phyloP scores from a whole-genome alignment of 2,113 vertebrate genomes.

The Mungos mungo region DNA sequence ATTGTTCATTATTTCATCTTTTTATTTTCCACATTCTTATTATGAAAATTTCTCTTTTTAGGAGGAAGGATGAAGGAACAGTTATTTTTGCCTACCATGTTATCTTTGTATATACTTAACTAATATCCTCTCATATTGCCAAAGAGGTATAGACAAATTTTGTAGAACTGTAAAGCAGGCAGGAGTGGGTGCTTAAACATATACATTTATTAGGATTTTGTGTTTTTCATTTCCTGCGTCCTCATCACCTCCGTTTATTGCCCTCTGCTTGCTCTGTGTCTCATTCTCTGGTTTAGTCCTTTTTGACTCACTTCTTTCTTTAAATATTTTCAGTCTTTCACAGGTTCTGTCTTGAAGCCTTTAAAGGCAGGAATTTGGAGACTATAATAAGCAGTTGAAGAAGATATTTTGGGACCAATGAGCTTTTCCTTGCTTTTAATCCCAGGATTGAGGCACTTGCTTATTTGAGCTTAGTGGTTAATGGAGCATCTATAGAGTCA shows the following conservation, averaged over 20 bases:
- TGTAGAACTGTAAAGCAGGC: not conserved
- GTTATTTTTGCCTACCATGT: not conserved
- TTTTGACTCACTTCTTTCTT: constrained; percentile 11
- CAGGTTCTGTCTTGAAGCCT: not conserved
- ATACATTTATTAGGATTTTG: not conserved
- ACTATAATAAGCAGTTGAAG: constrained; percentile 1
- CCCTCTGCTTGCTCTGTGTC: not conserved
- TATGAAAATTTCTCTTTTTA: not conserved
- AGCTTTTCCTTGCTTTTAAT: constrained; percentile 1
- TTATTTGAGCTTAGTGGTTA: not conserved
- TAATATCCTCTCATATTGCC: not conserved
- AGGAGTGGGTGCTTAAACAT: not conserved
- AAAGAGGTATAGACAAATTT: not conserved
- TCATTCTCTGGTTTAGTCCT: not conserved
- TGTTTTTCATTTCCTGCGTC: not conserved
- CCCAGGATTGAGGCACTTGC: not conserved
- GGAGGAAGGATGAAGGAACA: not conserved
- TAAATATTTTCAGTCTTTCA: not conserved
- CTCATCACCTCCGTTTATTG: not conserved
- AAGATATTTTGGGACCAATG: not conserved
- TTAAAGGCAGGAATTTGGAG: not conserved
- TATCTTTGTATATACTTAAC: not conserved
- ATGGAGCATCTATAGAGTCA: not conserved
- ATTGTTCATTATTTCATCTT: constrained; percentile 6
- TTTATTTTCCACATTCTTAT: not conserved